Conservation (phyloP, 2,797 vertebrate species). For the Pangasius sanitwongsei region DNA sequence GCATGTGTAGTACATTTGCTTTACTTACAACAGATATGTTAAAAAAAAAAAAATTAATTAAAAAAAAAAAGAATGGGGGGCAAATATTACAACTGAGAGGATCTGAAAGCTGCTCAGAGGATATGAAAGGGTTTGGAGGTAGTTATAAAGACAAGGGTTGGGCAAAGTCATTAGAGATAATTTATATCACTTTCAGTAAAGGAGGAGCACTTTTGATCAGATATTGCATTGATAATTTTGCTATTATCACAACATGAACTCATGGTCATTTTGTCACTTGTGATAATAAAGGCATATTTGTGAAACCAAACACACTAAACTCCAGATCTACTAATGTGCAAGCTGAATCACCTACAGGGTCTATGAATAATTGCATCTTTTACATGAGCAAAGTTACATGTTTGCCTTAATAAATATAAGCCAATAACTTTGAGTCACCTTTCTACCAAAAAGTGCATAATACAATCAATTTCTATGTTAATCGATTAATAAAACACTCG, state of each 20-base stretch:
- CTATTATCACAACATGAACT: background rate
- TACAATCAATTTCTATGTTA: background rate
- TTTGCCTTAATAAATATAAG: background rate
- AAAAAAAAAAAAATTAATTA: background rate
- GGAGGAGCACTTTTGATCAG: background rate
- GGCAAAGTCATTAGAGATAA: background rate
- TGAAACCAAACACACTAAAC: slow-evolving; percentile 5
- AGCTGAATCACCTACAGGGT: background rate
- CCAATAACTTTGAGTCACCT: background rate
- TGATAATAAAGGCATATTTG: background rate
- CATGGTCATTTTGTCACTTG: background rate
- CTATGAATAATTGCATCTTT: background rate
- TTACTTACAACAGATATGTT: background rate
- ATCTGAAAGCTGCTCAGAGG: background rate
- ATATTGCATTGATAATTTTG: background rate
- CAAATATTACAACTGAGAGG: background rate
- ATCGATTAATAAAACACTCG: background rate
- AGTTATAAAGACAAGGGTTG: background rate
- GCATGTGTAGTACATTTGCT: background rate
- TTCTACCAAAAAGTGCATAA: background rate
- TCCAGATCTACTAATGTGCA: background rate
- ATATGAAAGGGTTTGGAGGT: background rate
- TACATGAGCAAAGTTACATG: background rate
- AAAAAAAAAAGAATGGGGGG: background rate
- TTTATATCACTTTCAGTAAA: background rate